A percentile compares a stretch with the other conserved stretches of the same genome.
Evolutionary conservation across 2,113 vertebrate genomes (phyloP).

Genomic region (Limnothrissa miodon): DNA sequence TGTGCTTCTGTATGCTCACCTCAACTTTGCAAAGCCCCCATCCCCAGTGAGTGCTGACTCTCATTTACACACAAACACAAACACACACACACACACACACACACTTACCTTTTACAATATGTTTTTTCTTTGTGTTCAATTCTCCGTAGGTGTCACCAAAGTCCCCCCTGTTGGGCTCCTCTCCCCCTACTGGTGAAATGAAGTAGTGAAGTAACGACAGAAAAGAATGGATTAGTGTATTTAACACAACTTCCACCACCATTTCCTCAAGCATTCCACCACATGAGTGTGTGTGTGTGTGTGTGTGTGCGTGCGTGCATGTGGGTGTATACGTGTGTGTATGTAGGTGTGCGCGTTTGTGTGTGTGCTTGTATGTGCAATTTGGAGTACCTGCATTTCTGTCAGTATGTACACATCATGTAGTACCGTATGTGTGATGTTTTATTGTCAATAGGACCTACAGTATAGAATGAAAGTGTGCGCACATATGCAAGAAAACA

Average conservation of each 20-base stretch:
- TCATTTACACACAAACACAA: background rate
- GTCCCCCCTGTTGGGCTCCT: conserved; percentile 69
- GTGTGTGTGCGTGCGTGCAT: conserved; percentile 31
- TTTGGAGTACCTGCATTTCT: conserved; percentile 31
- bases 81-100: background rate
- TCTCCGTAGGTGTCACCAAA: conserved; percentile 69
- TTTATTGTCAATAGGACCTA: background rate
- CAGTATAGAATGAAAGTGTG: conserved; percentile 6
- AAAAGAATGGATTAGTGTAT: conserved; percentile 26
- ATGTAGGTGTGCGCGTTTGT: background rate
- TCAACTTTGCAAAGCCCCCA: conserved; percentile 80
- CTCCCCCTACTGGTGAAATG: conserved; percentile 63
- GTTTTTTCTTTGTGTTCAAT: background rate
- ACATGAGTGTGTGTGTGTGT: conserved; percentile 23
- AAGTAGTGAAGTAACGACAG: conserved; percentile 64
- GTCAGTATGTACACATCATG: background rate
- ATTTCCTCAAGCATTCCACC: conserved; percentile 37
- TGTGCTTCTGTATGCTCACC: conserved; percentile 81
- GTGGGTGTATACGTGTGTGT: background rate
- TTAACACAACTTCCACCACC: conserved; percentile 19
- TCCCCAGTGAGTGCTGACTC: conserved; percentile 74
- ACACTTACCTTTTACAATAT: background rate
- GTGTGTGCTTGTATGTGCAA: conserved; percentile 12
- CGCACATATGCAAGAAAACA: conserved; percentile 32
- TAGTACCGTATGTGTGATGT: conserved; percentile 7